Conservation (phyloP, 2,888 invertebrate genomes). For the Dioctria linearis region DNA sequence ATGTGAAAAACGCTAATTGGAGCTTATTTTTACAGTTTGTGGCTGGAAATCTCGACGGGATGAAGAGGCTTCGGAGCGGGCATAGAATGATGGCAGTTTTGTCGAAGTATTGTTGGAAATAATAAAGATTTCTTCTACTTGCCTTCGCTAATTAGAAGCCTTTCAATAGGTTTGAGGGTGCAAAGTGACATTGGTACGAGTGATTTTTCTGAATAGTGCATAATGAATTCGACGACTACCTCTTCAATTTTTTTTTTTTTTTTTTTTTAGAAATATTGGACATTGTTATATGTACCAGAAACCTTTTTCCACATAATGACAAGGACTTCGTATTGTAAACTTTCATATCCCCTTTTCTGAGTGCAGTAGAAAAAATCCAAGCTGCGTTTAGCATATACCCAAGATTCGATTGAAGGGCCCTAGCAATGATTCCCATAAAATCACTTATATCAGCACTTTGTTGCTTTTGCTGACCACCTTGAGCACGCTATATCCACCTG, state of each 20-base stretch:
- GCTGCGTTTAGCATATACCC: slow-evolving; percentile 8
- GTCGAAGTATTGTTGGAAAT: slow-evolving; percentile 31
- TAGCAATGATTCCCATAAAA: slow-evolving; percentile 42
- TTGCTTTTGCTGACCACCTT: slow-evolving; percentile 45
- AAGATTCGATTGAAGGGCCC: slow-evolving; percentile 7
- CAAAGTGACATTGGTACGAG: slow-evolving; percentile 21
- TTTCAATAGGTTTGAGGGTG: slow-evolving; percentile 19
- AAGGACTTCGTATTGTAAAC: too few relatives aligned
- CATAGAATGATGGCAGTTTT: slow-evolving; percentile 6
- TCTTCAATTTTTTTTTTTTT: neutral
- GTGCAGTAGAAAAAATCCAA: neutral
- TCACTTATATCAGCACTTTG: slow-evolving; percentile 53
- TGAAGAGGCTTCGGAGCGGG: neutral
- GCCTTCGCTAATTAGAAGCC: slow-evolving; percentile 34
- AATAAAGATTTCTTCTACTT: slow-evolving; percentile 19
- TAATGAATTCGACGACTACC: slow-evolving; percentile 28
- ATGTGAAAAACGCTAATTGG: slow-evolving; percentile 51
- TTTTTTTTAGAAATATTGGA: too few relatives aligned
- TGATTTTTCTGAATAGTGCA: slow-evolving; percentile 42
- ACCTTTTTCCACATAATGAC: too few relatives aligned
- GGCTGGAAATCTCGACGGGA: slow-evolving; percentile 32
- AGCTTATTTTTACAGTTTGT: slow-evolving; percentile 36
- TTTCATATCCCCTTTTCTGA: too few relatives aligned
- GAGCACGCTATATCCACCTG: slow-evolving; percentile 51
- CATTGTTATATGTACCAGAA: too few relatives aligned